phyloP scores from a whole-genome alignment of 2,888 invertebrate genomes.

The Caenorhabditis auriculariae region DNA sequence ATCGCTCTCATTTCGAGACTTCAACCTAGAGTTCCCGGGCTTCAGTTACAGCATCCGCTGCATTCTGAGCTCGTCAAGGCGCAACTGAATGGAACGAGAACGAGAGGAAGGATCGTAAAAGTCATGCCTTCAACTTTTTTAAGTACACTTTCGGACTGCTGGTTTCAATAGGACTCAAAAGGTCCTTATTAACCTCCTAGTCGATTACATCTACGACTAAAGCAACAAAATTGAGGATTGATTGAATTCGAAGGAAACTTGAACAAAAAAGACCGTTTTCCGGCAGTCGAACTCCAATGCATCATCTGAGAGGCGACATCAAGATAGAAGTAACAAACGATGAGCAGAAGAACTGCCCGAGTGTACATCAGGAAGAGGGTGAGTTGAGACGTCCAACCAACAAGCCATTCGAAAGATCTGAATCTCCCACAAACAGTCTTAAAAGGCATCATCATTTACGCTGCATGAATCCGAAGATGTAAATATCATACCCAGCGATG shows the following conservation, averaged over 20 bases:
- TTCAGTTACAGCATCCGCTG: too few species aligned
- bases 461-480: neutral
- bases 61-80: too few species aligned
- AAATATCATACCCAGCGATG: conserved; percentile 33
- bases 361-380: conserved; percentile 39
- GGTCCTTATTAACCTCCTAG: too few species aligned
- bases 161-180: too few species aligned
- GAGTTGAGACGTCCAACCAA: conserved; percentile 46
- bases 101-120: too few species aligned
- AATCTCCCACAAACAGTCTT: too few species aligned
- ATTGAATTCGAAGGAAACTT: neutral
- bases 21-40: too few species aligned
- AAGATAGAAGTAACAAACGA: conserved; percentile 52
- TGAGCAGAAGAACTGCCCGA: conserved; percentile 42
- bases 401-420: conserved; percentile 52
- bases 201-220: too few species aligned
- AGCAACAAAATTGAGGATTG: neutral
- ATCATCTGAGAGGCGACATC: conserved; percentile 49
- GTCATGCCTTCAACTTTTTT: too few species aligned
- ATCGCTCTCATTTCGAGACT: too few species aligned
- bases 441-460: neutral
- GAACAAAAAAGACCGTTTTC: conserved; percentile 33
- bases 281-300: conserved; percentile 45
- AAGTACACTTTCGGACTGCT: too few species aligned
- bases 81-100: too few species aligned